Evolutionary conservation across 1,140 invertebrate genomes (phyloP), one percentile per base, ranked within the genome.

Genomic region (Bombus turneri): DNA sequence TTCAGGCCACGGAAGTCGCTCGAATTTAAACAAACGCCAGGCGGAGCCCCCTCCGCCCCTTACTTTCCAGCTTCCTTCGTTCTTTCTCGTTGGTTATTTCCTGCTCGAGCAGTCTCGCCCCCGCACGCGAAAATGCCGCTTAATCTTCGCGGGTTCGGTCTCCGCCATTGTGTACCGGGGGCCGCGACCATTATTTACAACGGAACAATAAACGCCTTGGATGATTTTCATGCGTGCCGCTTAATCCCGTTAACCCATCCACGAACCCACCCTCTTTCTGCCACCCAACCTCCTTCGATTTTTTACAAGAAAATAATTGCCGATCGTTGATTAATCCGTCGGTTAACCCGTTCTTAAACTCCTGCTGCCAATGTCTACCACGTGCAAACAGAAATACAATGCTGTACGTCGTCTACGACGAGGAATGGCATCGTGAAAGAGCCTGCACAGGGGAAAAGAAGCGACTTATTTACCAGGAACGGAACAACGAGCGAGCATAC

Each of bases 151-250:
- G 78, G 83, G 83, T 81, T 85, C 68, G 80, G 77, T 86, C 74
- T 86, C 81, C 59, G 59, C 91, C 90, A 93, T 93, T 93, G 91
- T 93, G 77, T 83, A 37, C 34, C 34, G 28, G 9, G 69, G 59
- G 71, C 77, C 87, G 76, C 83, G 76, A 76, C 81, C 79, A 87
- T 90, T 90, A 90, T 90, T 90, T 83, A 83, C 41, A 66, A 37
- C 81, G 39, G 77, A 86, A 87, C 76, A 90, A 92, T 92, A 92
- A 92, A 68, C 88, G 86, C 88, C 85, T 74, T 76, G 88, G 90
- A 93, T 92, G 87, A 92, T 91, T 92, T 92, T 92, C 92, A 92
- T 91, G 88, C 91, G 83, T 83, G 78, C 31, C 69, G 85, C 59
- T 91, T 90, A 90, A 90, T 75, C 71, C 64, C 39, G 39, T 22